phyloP scores from a whole-genome alignment of 2,797 vertebrate genomes.

The Neoniphon sammara region DNA sequence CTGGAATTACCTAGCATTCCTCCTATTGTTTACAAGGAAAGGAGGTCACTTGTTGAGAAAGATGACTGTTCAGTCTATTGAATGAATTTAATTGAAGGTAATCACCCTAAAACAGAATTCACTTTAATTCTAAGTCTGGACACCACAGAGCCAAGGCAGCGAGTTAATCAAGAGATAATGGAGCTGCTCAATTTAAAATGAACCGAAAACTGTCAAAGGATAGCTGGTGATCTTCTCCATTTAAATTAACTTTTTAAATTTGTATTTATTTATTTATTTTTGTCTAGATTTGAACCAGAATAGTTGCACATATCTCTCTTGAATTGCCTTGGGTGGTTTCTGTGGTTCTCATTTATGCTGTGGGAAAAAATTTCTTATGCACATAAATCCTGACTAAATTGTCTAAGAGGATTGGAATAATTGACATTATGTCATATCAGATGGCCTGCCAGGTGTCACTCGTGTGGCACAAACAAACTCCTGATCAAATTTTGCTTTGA shows the following conservation, averaged over 20 bases:
- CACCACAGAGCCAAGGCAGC: not conserved
- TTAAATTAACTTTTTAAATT: not conserved
- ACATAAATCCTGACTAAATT: constrained; percentile 15
- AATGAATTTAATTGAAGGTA: not conserved
- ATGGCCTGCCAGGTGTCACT: constrained; percentile 27
- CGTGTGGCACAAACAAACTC: constrained; percentile 34
- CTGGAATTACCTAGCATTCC: not conserved
- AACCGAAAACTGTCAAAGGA: constrained; percentile 3
- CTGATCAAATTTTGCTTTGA: constrained; percentile 34
- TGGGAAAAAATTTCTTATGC: constrained; percentile 6
- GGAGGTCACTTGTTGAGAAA: not conserved
- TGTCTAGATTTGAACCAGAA: not conserved
- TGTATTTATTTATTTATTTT: no score
- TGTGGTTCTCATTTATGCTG: not conserved
- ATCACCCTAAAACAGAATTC: constrained; percentile 4
- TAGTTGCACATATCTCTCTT: not conserved
- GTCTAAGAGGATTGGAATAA: not conserved
- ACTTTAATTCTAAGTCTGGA: not conserved
- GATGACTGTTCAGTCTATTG: constrained; percentile 18
- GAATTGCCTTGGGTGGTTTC: not conserved
- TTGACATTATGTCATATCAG: not conserved
- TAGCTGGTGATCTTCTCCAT: not conserved
- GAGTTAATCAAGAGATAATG: constrained; percentile 52
- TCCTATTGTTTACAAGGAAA: not conserved
- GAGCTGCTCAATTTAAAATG: constrained; percentile 30